Conservation (phyloP, 2,113 vertebrate genomes). For the Lethenteron camtschaticum region DNA sequence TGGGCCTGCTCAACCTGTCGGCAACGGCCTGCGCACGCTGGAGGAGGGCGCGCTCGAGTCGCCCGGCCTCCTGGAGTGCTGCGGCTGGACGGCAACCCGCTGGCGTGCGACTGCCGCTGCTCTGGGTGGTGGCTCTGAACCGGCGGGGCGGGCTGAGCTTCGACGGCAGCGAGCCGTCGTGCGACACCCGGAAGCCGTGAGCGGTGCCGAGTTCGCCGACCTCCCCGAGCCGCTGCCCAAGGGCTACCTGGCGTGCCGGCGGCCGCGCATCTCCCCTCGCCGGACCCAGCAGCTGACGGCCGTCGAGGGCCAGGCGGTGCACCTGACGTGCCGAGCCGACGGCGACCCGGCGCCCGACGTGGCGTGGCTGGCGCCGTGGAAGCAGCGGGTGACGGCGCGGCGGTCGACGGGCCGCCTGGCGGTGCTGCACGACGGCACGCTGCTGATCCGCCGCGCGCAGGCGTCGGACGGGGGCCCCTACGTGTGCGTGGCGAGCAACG, state of each 20-base stretch:
- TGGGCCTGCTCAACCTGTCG: conserved; percentile 67
- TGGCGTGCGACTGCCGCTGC: conserved; percentile 82
- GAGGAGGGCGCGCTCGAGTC: conserved; percentile 80
- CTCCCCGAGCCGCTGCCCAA: conserved; percentile 73
- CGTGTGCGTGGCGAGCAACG: conserved; percentile 89
- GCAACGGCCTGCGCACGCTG: conserved; percentile 54
- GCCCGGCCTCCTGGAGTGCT: conserved; percentile 66
- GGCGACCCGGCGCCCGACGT: conserved; percentile 60
- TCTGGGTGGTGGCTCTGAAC: conserved; percentile 63
- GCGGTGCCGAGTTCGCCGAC: conserved; percentile 44
- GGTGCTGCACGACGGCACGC: conserved; percentile 51
- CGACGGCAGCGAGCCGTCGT: conserved; percentile 50
- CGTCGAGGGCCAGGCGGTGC: conserved; percentile 48
- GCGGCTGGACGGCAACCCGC: conserved; percentile 63
- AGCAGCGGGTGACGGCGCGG: conserved; percentile 50
- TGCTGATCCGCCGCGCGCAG: conserved; percentile 57
- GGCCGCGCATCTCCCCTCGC: conserved; percentile 71
- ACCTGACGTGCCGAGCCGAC: conserved; percentile 60
- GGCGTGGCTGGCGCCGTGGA: conserved; percentile 65
- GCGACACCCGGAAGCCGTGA: conserved; percentile 52
- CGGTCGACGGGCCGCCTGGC: conserved; percentile 38
- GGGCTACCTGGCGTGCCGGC: conserved; percentile 79
- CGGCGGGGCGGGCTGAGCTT: conserved; percentile 78
- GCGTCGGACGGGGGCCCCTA: conserved; percentile 80
- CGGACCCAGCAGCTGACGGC: conserved; percentile 55